Evolutionary conservation across 2,888 invertebrate genomes (phyloP), one percentile per base, ranked within the genome.

Genomic region (Campoplex nolae): DNA sequence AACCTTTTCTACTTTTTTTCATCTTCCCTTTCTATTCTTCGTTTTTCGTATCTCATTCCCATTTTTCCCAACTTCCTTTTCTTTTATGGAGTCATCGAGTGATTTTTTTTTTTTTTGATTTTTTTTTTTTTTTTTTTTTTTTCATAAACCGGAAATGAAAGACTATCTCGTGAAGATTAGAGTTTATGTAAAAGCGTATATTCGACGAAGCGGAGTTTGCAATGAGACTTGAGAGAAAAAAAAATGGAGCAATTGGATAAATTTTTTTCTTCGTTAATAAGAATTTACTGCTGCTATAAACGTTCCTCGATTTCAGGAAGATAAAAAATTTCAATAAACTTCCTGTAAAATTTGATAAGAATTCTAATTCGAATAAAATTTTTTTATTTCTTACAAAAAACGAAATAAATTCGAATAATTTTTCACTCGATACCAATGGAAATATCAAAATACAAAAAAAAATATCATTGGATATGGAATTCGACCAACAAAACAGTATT

Each of bases 141-240:
- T 18, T 45, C 3, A 38, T 54, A 48, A 42, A 35, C 82, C 85
- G 85, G 85, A 86, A 86, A 86, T 86, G 35, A 54, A 45, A 70
- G 71, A 79, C 45, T 35, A 58, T 48, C 56, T 62, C 2, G 56
- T 73, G 32, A 58, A 48, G 58, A 42, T 58, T 62, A 3, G 0
- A 68, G 16, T 68, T 68, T 68, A 54, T 18, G 68, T 54, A 74
- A 68, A 42, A 23, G 32, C 23, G 42, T 67, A 68, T 67, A 68
- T 68, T 42, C 35, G 16, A 75, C 28, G n/a, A 42, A 42, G 7
- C 9, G 8, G 16, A 58, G 45, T 58, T 23, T 58, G 58, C 23
- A 38, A 18, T 62, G 62, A 38, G 32, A 62, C 28, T 32, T 7
- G 6, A 32, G 32, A 32, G 7, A 32, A 62, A 28, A 23, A 32